phyloP scores from a whole-genome alignment of 2,113 vertebrate species.

The Chionis minor region DNA sequence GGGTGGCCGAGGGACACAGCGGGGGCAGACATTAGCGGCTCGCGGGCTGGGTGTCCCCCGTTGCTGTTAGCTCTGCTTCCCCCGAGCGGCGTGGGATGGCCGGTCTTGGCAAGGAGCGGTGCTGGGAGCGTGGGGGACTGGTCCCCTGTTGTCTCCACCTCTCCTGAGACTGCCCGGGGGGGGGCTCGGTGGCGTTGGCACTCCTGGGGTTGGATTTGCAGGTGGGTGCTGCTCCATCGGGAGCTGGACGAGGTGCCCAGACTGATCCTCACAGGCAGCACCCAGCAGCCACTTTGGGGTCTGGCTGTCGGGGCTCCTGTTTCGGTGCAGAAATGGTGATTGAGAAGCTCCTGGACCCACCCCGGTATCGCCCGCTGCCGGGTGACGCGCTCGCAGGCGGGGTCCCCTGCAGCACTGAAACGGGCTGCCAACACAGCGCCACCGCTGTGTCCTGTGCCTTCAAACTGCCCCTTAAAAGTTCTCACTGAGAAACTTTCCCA shows the following conservation, averaged over 20 bases:
- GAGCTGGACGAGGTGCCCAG: fast-evolving
- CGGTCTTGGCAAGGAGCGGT: neutral
- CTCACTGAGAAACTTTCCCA: neutral
- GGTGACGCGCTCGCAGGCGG: too few species aligned
- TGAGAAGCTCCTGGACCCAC: neutral
- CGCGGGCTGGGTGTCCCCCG: neutral
- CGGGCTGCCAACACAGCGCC: fast-evolving
- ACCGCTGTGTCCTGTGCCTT: neutral
- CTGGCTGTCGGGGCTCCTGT: neutral
- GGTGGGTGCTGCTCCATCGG: neutral
- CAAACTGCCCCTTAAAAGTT: neutral
- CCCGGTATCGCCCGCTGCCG: neutral
- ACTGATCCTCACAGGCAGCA: neutral
- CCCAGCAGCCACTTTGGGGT: neutral
- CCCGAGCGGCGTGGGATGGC: neutral
- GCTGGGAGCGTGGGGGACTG: neutral
- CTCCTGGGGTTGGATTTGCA: neutral
- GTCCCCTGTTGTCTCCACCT: fast-evolving
- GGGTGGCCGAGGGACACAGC: neutral
- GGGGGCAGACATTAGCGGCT: neutral
- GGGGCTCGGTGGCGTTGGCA: too few species aligned
- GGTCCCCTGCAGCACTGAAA: neutral
- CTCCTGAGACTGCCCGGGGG: neutral
- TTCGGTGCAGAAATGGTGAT: neutral
- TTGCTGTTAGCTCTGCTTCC: neutral